These are phyloP conservation scores for Rhabdomys pumilio DNA, from an alignment of 2,797 vertebrate genomes.

Conservation along the genomic window DNA sequence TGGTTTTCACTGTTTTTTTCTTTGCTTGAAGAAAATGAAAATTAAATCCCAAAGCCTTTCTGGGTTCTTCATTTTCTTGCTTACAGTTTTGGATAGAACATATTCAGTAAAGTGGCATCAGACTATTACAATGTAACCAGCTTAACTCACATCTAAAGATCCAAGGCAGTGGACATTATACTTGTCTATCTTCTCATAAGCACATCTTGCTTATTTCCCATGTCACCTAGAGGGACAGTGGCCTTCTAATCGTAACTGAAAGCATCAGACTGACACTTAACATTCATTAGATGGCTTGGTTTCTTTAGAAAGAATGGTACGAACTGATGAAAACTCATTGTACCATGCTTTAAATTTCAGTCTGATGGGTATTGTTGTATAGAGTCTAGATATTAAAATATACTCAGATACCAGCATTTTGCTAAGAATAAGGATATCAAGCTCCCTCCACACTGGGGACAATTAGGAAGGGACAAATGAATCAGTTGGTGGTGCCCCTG, in stretches of 20 bases:
- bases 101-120: slow-evolving; percentile 13
- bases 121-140: slow-evolving; percentile 31
- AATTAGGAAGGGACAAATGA: not conserved
- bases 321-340: slow-evolving; percentile 56
- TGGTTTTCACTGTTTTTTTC: not conserved
- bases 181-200: slow-evolving; percentile 20
- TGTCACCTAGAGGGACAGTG: slow-evolving; percentile 29
- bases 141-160: slow-evolving; percentile 53
- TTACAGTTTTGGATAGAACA: slow-evolving; percentile 6
- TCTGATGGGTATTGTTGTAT: not conserved
- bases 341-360: slow-evolving; percentile 47
- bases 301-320: slow-evolving; percentile 27
- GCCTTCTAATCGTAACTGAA: not conserved
- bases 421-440: not conserved
- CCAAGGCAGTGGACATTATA: not conserved
- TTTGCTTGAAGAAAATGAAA: slow-evolving; percentile 53
- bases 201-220: slow-evolving; percentile 32
- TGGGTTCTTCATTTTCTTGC: slow-evolving; percentile 59
- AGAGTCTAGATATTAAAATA: slow-evolving; percentile 13
- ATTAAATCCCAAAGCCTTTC: slow-evolving; percentile 28
- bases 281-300: slow-evolving; percentile 31
- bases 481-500: not conserved
- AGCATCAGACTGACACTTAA: slow-evolving; percentile 9
- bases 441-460: not conserved
- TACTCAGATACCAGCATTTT: not conserved